Base-by-base conservation (phyloP, 2,797 vertebrate species). In the Otus scops region DNA sequence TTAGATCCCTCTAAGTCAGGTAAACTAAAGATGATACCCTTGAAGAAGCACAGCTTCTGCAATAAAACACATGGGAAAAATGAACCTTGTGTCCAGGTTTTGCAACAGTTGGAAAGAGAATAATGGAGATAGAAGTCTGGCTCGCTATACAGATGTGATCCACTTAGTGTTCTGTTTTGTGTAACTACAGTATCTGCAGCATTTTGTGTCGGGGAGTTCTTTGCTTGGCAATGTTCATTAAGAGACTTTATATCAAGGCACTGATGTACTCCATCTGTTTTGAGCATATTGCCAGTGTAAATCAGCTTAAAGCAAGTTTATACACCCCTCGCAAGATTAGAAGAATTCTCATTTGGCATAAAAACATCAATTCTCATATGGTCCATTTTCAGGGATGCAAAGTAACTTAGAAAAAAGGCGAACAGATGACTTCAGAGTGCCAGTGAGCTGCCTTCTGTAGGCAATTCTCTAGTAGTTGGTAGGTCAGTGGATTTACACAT, bases 241-340 rank as follows among this genome's bases (percentile, higher is more conserved):
- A 80, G 77, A 91, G 91, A 41, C 41, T 90, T 86, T 19, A 10
- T 32, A 51, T 76, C 41, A 69, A 78, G 50, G 77, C 90, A 63
- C 70, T 82, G 92, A 88, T 48, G 92, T 32, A 68, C 54, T 92
- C 93, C 96, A 95, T 93, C 94, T 96, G 95, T 67, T 95, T 85
- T 11, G 77, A 94, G 59, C 93, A 93, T 64, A 93, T n/a, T 97
- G 94, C 54, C 15, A 30, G 38, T 1, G 4, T 86, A 94, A 95
- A 95, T 94, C 92, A 90, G 88, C 77, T 81, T 73, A 69, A 88
- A 88, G 74, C 70, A 36, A 86, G 54, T 85, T 92, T 71, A 71
- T 39, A 36, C 47, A 53, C 36, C 82, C 69, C 69, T 75, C 2
- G 0, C 41, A 79, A 84, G 86, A 69, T 50, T 17, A 65, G 54